Base-by-base conservation (phyloP, 2,888 invertebrate species). In the Dynastes hyllus region DNA sequence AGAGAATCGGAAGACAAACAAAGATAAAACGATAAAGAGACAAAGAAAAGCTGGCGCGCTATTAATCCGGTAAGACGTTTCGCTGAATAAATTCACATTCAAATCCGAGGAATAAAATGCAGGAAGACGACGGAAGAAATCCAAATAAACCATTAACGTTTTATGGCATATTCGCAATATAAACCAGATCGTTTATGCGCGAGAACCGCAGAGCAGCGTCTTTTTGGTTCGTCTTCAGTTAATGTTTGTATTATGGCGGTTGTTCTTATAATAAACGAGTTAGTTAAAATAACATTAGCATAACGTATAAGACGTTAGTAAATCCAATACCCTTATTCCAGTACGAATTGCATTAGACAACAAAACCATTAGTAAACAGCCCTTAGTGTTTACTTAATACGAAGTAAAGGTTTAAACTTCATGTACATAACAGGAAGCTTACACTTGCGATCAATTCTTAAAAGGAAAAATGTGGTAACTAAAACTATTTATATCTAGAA, bases 41-140 rank as follows among this genome's bases (percentile, higher is more conserved):
- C 40, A 77, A 66, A 69, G 67, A 69, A 45, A 58, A n/a, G 37
- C 37, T 67, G 45, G 65, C 29, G 29, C 22, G 66, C 73, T 75
- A 73, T 73, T 78, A 78, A 78, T 78, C 78, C 66, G 78, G 65
- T 73, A 73, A 78, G 73, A 73, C 75, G 78, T 78, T 78, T 78
- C 73, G 65, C 78, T 66, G 78, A 73, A 78, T 78, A 78, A 78
- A 78, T 78, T 78, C 78, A 40, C 75, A 73, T 78, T 73, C 73
- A 78, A 78, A 73, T 78, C 66, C 32, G 29, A 66, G 66, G 27
- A 67, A 67, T 76, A 76, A 67, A 66, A 67, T 76, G 66, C 76
- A 53, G 61, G 63, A 50, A 67, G 50, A 70, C 70, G 45, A 50
- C 45, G 50, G 71, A 51, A 50, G 78, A 73, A 78, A 78, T 53